These are phyloP conservation scores for Luehdorfia chinensis DNA, from an alignment of 1,140 invertebrate species.

Conservation along the genomic window DNA sequence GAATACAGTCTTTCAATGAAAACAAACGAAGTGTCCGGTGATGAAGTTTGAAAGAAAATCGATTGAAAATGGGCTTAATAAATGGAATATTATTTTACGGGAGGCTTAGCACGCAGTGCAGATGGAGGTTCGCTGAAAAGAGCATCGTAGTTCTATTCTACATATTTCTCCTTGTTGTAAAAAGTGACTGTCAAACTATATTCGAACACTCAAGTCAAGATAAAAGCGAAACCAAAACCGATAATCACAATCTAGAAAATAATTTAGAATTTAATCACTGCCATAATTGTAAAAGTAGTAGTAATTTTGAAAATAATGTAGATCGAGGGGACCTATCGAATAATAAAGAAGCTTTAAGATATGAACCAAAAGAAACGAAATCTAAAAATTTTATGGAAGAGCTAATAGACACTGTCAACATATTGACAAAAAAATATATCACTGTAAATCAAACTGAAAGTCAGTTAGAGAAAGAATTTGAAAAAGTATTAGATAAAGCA, in stretches of 20 bases:
- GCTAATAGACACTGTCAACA: conserved; percentile 41
- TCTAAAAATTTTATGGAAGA: conserved; percentile 34
- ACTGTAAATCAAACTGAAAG: conserved; percentile 52
- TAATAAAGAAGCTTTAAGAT: conserved; percentile 12
- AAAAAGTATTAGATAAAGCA: conserved; percentile 47
- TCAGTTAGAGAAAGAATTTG: conserved; percentile 46
- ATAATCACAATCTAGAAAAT: conserved; percentile 47
- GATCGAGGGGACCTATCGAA: conserved; percentile 21
- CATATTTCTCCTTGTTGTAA: conserved; percentile 39
- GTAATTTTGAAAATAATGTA: conserved; percentile 19
- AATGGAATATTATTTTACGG: conserved; percentile 24
- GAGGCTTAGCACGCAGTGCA: conserved; percentile 29
- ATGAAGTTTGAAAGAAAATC: conserved; percentile 42
- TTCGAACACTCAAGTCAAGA: conserved; percentile 41
- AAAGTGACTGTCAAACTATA: conserved; percentile 40
- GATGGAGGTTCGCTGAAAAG: conserved; percentile 46
- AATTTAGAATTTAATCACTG: conserved; percentile 54
- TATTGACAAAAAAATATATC: conserved; percentile 47
- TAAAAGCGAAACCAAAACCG: conserved; percentile 47
- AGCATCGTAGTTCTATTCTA: conserved; percentile 42
- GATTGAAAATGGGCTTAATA: conserved; percentile 45
- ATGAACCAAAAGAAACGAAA: conserved; percentile 21
- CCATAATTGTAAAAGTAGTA: conserved; percentile 64
- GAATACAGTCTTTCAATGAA: conserved; percentile 16
- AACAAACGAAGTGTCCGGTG: conserved; percentile 29